These are phyloP conservation scores for Catamblyrhynchus diadema DNA, from an alignment of 2,797 vertebrate genomes.

Conservation along the genomic window DNA sequence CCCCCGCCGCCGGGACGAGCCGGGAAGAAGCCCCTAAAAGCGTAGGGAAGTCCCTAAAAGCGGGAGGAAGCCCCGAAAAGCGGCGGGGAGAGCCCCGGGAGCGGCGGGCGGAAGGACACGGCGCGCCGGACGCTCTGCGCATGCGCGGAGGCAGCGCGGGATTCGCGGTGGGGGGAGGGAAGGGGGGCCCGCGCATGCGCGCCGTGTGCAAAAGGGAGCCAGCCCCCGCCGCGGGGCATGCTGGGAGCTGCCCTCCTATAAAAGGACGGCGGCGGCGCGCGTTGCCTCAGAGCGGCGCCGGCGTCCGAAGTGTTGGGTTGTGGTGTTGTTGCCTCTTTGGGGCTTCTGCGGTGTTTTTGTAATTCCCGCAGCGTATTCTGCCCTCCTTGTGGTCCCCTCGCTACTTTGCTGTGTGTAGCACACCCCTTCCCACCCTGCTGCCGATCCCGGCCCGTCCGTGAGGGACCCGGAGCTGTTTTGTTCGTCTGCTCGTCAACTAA, in stretches of 20 bases:
- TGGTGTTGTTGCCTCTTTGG: rapidly evolving
- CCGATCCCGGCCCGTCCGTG: rapidly evolving
- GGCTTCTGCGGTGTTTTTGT: rapidly evolving
- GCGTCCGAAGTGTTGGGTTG: rapidly evolving
- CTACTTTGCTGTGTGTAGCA: background rate
- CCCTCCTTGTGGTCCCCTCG: rapidly evolving
- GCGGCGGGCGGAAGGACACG: background rate
- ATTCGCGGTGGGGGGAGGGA: rapidly evolving
- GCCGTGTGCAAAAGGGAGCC: background rate
- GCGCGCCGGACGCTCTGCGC: background rate
- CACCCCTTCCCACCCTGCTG: background rate
- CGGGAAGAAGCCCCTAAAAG: background rate
- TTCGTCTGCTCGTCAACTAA: rapidly evolving
- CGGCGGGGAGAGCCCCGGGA: background rate
- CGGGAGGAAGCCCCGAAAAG: too few species aligned
- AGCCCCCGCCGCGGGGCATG: background rate
- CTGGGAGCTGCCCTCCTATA: rapidly evolving
- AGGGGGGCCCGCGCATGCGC: background rate
- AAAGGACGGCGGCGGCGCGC: background rate
- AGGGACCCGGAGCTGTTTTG: rapidly evolving
- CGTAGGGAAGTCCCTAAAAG: too few species aligned
- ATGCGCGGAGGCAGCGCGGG: background rate
- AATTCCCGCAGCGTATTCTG: rapidly evolving
- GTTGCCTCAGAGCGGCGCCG: rapidly evolving
- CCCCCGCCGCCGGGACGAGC: background rate